phyloP scores from a whole-genome alignment of 2,888 invertebrate species.

The Dorcus hopei region DNA sequence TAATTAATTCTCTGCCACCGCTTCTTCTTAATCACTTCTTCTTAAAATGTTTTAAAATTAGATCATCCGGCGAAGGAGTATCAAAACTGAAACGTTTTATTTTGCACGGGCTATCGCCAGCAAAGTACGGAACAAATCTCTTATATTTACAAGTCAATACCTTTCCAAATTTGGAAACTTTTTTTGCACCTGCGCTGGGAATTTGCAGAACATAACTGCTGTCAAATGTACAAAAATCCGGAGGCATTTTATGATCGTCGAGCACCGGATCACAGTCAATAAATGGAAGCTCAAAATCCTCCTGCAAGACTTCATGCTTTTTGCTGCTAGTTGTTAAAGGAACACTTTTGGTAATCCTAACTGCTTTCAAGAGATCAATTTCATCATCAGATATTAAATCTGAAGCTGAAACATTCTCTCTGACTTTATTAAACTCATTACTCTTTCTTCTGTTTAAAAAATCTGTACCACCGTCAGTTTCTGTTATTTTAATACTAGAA shows the following conservation, averaged over 20 bases:
- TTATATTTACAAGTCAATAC: slow-evolving; percentile 34
- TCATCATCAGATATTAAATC: neutral
- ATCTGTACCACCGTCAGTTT: neutral
- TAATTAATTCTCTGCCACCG: too few species aligned
- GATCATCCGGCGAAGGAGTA: slow-evolving; percentile 60
- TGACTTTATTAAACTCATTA: neutral
- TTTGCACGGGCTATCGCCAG: neutral
- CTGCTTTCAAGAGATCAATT: slow-evolving; percentile 50
- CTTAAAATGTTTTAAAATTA: slow-evolving; percentile 36
- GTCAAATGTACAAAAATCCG: slow-evolving; percentile 36
- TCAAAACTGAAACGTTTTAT: slow-evolving; percentile 54
- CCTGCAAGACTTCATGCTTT: slow-evolving; percentile 14
- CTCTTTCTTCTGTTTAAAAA: neutral
- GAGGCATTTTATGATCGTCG: slow-evolving; percentile 16
- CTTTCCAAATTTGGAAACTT: slow-evolving; percentile 52
- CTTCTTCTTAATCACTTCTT: neutral
- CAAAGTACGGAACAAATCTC: slow-evolving; percentile 18
- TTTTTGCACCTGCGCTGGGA: slow-evolving; percentile 30
- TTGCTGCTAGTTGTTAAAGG: slow-evolving; percentile 23
- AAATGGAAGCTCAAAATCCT: slow-evolving; percentile 43
- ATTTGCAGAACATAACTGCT: slow-evolving; percentile 21
- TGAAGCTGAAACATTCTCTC: too few species aligned
- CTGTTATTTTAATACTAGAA: slow-evolving; percentile 26
- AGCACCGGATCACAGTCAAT: slow-evolving; percentile 40
- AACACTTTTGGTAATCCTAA: slow-evolving; percentile 34